Evolutionary conservation across 2,113 vertebrate genomes (phyloP), one percentile per base, ranked within the genome.

Genomic region (Agapornis roseicollis): DNA sequence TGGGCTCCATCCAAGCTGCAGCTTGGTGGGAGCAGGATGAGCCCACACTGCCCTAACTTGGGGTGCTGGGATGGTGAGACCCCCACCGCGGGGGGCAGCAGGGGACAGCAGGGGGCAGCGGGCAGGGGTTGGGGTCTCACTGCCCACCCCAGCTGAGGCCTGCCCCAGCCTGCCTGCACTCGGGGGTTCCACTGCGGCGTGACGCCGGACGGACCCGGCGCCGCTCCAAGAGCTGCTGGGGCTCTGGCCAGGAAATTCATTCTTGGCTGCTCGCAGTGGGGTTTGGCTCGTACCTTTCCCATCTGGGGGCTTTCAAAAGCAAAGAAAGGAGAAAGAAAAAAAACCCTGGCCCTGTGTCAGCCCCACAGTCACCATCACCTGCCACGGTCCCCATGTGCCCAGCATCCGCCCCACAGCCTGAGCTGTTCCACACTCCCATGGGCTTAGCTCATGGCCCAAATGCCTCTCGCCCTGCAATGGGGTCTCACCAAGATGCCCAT

Each of bases 271-370:
- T 86, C 83, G 69, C 92, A 92, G 80, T 70, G 92, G 94, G 94
- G 69, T 84, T 96, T 96, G 95, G 96, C 96, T 44, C 19, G 0
- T 92, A 92, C 92, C 94, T 85, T 94, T 92, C 60, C 95, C 95
- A 95, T 94, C 92, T 95, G 94, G 96, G 96, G 92, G 64, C 88
- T 95, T 95, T 95, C 76, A 96, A 88, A 92, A 33, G 64, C 2
- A 18, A 10, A 16, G 6, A 7, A 11, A 31, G 8, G 17, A 15
- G 1, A 12, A n/a, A 61, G 1, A 17, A 52, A 58, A 58, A 49
- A 60, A 53, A 1, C 0, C 20, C 13, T 60, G 49, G 42, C 60
- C 10, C 46, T 56, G 31, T 12, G 33, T 85, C 92, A 89, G 29
- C 74, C 90, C 60, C 55, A 82, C 65, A 87, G 78, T 74, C 87